phyloP scores from a whole-genome alignment of 2,113 vertebrate genomes.

The Lota lota region DNA sequence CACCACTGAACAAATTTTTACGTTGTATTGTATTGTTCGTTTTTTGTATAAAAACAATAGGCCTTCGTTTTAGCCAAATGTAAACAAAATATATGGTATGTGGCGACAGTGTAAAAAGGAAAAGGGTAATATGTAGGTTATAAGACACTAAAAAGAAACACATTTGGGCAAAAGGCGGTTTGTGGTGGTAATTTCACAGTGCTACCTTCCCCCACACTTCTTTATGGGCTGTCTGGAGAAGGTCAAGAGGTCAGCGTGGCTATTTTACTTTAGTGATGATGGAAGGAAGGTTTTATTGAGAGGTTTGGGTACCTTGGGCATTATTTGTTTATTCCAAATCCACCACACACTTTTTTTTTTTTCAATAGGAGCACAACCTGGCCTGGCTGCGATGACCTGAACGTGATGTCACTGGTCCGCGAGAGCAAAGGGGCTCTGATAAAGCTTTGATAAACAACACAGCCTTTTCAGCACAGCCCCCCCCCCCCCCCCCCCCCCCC shows the following conservation, averaged over 20 bases:
- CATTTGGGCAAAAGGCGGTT: constrained; percentile 23
- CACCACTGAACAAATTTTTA: no score
- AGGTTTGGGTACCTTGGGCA: constrained; percentile 3
- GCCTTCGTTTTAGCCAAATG: no score
- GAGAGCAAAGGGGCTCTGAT: constrained; percentile 57
- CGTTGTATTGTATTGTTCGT: no score
- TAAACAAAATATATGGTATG: no score
- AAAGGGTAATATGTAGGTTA: no score
- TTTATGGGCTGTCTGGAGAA: constrained; percentile 24
- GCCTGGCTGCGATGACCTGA: constrained; percentile 33
- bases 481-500: background rate
- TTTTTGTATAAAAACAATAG: no score
- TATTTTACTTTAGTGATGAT: constrained; percentile 32
- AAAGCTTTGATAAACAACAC: constrained; percentile 64
- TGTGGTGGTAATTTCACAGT: background rate
- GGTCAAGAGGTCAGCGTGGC: constrained; percentile 50
- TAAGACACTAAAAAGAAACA: background rate
- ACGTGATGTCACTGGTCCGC: constrained; percentile 55
- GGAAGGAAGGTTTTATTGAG: constrained; percentile 7
- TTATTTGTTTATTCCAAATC: constrained; percentile 9
- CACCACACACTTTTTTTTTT: background rate
- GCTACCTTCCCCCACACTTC: constrained; percentile 5
- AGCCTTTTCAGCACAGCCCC: constrained; percentile 31
- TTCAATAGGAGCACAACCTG: constrained; percentile 16
- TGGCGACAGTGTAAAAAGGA: no score